Percentiles rank a stretch among this genome's conserved stretches.
phyloP scores from a whole-genome alignment of 2,797 vertebrate genomes.

The Petrocephalus sullivani region DNA sequence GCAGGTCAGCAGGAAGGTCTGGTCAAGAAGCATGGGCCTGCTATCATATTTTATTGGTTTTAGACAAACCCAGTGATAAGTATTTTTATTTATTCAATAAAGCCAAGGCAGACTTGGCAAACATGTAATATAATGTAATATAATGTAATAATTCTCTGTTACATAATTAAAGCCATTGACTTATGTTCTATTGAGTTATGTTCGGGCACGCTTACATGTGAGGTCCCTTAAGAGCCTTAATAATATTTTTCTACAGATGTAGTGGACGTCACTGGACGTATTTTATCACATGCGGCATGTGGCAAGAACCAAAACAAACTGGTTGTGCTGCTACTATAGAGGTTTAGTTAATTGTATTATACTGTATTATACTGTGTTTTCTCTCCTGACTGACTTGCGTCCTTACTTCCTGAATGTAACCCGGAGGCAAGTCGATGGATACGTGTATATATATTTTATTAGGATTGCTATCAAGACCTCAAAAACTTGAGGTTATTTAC shows the following conservation, averaged over 20 bases:
- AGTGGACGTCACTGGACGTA: background rate
- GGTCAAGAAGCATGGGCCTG: slow-evolving; percentile 64
- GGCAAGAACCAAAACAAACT: background rate
- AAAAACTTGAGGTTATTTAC: background rate
- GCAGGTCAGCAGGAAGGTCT: slow-evolving; percentile 51
- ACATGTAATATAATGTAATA: background rate
- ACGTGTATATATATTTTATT: no score
- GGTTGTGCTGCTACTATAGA: background rate
- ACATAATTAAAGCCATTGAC: no score
- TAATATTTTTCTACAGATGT: background rate
- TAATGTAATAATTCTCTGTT: background rate
- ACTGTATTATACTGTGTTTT: no score
- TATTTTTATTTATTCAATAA: background rate
- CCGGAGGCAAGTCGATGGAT: background rate
- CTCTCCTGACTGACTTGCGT: background rate
- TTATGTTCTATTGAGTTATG: background rate
- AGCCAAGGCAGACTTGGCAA: background rate
- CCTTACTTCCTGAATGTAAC: background rate
- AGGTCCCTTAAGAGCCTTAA: background rate
- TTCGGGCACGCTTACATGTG: background rate
- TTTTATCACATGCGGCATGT: background rate
- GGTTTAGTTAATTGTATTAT: background rate
- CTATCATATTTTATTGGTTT: slow-evolving; percentile 50
- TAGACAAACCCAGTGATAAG: background rate
- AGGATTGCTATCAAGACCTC: background rate